Base-by-base conservation (phyloP, 1,140 invertebrate genomes). In the Sarcophaga bullata region DNA sequence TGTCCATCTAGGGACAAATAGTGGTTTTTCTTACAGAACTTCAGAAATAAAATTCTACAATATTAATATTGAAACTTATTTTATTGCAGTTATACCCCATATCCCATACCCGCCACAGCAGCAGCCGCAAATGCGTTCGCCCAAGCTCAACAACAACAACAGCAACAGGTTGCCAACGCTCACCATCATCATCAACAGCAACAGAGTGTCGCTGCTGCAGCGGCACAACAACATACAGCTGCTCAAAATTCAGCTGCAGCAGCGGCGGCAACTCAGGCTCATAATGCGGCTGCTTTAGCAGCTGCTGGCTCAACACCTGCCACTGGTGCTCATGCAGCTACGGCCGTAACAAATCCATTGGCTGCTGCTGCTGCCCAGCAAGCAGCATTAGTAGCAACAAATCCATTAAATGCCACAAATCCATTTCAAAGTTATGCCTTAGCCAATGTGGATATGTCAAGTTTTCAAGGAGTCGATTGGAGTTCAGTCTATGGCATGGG, bases 391-490 rank as follows among this genome's bases (percentile, higher is more conserved):
- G 88, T 89, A 8, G 87, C 89, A 5, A 90, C 86, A 17, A 88
- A 89, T 85, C 81, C 84, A 5, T 89, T 92, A 15, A 91, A 92
- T 25, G 91, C 92, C 8, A 91, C 92, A 48, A 93, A 94, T 68
- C 94, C 93, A 84, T 94, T 95, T 85, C 94, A 95, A 85, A 95
- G 95, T 17, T 96, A 96, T 91, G 94, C 95, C 85, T 92, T 97
- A 78, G 94, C 95, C 87, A 96, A 96, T 89, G 95, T 97, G 78
- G 96, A 97, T 90, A 97, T 97, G 96, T 95, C 95, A 72, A 95
- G 95, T 87, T 97, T 97, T 92, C 96, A 97, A 90, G 95, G 95
- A 72, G 95, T 97, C 84, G 96, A 97, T 91, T 97, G 96, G 96
- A 93, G 94, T 85, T 94, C 95, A 86, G 95, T 97, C 95, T 97